phyloP scores from a whole-genome alignment of 37 sponge, comb jelly and placozoan species.

The Ianthella basta region DNA sequence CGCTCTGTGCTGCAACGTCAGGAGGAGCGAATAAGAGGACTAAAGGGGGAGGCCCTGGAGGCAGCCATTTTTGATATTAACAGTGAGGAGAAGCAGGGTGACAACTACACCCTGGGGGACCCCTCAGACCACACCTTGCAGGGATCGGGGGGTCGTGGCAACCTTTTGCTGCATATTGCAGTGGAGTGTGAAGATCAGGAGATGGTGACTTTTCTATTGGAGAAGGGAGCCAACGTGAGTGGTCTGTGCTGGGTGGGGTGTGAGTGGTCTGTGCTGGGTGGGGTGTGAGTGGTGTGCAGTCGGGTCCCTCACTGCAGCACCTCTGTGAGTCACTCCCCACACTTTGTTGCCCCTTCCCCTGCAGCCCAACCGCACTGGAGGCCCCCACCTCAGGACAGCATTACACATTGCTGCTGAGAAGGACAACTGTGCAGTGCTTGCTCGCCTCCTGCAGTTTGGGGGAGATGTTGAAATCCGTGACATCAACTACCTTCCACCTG shows the following conservation, averaged over 20 bases:
- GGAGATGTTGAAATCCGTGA: constrained; percentile 76
- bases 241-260: not conserved
- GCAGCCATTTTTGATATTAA: constrained; percentile 2
- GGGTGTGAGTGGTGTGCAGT: too few species aligned
- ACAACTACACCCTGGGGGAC: not conserved
- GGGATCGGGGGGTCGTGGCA: not conserved
- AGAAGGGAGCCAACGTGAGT: constrained; percentile 79
- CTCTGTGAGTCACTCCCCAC: too few species aligned
- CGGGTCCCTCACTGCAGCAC: too few species aligned
- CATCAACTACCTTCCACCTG: constrained; percentile 35
- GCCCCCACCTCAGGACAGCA: constrained; percentile 50
- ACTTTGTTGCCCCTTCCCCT: not conserved
- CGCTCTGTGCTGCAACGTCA: constrained; percentile 20
- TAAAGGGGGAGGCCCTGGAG: not conserved
- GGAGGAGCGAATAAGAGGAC: not conserved
- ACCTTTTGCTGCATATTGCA: constrained; percentile 73
- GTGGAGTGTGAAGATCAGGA: constrained; percentile 55
- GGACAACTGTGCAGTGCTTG: constrained; percentile 30
- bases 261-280: too few species aligned
- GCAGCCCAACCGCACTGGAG: constrained; percentile 60
- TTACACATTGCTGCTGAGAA: constrained; percentile 65
- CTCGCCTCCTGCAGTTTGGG: constrained; percentile 53
- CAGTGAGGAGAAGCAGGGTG: not conserved
- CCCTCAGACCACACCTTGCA: not conserved
- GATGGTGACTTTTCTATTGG: constrained; percentile 61